phyloP scores from a whole-genome alignment of 2,888 invertebrate genomes.

The Dendrolimus pini region DNA sequence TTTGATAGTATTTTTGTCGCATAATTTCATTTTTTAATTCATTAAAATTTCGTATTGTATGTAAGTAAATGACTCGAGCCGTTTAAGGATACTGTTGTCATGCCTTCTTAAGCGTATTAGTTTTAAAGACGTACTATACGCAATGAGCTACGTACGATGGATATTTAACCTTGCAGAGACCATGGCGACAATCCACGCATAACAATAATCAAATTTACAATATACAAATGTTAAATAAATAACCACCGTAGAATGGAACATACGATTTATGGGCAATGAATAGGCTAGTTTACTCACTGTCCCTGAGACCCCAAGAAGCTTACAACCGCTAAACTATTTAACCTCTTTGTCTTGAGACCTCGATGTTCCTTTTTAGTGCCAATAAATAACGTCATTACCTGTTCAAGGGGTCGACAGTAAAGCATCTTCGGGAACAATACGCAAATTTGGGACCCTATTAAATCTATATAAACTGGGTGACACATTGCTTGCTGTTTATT shows the following conservation, averaged over 20 bases:
- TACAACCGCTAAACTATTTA: conserved; percentile 38
- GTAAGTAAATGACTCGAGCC: too few relatives aligned
- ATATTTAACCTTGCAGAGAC: too few relatives aligned
- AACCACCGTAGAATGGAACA: not conserved
- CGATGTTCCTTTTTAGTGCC: conserved; percentile 52
- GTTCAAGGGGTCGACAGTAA: conserved; percentile 46
- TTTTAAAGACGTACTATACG: too few relatives aligned
- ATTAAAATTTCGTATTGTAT: too few relatives aligned
- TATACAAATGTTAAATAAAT: too few relatives aligned
- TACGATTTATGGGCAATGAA: conserved; percentile 26
- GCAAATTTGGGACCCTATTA: conserved; percentile 61
- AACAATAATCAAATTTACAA: too few relatives aligned
- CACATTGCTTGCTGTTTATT: conserved; percentile 53
- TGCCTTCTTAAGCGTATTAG: too few relatives aligned
- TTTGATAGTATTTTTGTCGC: too few relatives aligned
- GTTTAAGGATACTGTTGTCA: too few relatives aligned
- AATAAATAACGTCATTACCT: conserved; percentile 72
- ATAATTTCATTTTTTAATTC: too few relatives aligned
- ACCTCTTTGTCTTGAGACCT: conserved; percentile 49
- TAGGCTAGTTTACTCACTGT: conserved; percentile 37
- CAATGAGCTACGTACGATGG: too few relatives aligned
- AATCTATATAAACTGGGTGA: conserved; percentile 57
- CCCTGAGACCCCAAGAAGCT: conserved; percentile 31
- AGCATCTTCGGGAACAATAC: conserved; percentile 65
- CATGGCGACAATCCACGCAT: too few relatives aligned